Base-by-base conservation (phyloP, 2,113 vertebrate genomes). In the Tyrannus savana region DNA sequence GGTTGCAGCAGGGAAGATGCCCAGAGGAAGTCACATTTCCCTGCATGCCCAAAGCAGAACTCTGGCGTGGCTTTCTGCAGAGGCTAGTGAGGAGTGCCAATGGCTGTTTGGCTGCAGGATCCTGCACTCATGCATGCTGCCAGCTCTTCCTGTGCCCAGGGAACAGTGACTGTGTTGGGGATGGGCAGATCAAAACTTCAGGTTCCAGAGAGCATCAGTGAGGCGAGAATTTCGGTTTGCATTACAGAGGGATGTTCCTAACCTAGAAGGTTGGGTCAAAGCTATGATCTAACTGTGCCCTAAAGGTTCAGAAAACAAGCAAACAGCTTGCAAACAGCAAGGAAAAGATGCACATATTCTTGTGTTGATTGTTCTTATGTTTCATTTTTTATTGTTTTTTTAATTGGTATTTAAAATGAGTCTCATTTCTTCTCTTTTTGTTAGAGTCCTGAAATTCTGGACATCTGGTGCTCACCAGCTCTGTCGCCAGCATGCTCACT, bases 71-170 rank as follows among this genome's bases (percentile, higher is more conserved):
- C 47, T 93, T 77, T 87, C 82, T n/a, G 41, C 15, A 17, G 83
- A 17, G 35, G 31, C 25, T 6, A 1, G 4, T 16, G 16, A 35
- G 12, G 37, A 85, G 30, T 14, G 23, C 31, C 14, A 6, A 6
- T 4, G 3, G 9, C 14, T 60, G 15, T 56, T 63, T 77, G 75
- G 33, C 63, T 67, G 55, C 55, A 66, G 56, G 27, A 71, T 27
- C 18, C 12, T 49, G 19, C 6, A 2, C 15, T 41, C 1, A 0
- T 17, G 15, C 0, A 0, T 1, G 4, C 42, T 87, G 62, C 46
- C 78, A 80, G 19, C 50, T 59, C 33, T 37, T 62, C 23, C 24
- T 49, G 16, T 74, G 27, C 33, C 16, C 56, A 25, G 17, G 27
- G 15, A 7, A 73, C 15, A 56, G 58, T 13, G 4, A 37, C 41